A percentile compares a stretch with the other conserved stretches of the same genome.
phyloP scores from a whole-genome alignment of 2,888 invertebrate species.

The Operophtera brumata region DNA sequence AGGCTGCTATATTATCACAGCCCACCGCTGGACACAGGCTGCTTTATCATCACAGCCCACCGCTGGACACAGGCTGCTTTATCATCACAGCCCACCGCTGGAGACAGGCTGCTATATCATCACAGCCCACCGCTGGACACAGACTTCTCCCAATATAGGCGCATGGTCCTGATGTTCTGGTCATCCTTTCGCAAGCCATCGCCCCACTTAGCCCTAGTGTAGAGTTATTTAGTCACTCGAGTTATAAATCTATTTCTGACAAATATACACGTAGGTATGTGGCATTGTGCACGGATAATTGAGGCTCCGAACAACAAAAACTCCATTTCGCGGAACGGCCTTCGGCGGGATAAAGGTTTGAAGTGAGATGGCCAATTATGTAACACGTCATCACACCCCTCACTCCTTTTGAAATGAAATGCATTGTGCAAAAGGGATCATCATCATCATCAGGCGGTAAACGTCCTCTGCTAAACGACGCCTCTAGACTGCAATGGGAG shows the following conservation, averaged over 20 bases:
- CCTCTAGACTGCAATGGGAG: no score
- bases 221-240: neutral
- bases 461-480: no score
- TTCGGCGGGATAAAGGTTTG: conserved; percentile 33
- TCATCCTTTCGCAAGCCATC: neutral
- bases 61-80: no score
- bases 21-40: no score
- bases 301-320: conserved; percentile 44
- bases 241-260: conserved; percentile 11
- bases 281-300: conserved; percentile 49
- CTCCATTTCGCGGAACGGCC: conserved; percentile 42
- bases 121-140: no score
- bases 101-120: no score
- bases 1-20: no score
- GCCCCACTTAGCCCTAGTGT: neutral
- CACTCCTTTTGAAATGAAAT: conserved; percentile 1
- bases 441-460: no score
- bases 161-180: no score
- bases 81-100: no score
- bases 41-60: no score
- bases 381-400: conserved; percentile 15
- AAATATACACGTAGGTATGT: conserved; percentile 13
- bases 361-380: conserved; percentile 22
- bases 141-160: no score
- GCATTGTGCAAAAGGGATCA: neutral